Conservation (phyloP, 37 sponge, comb jelly and placozoan genomes). For the Bolinopsis microptera region DNA sequence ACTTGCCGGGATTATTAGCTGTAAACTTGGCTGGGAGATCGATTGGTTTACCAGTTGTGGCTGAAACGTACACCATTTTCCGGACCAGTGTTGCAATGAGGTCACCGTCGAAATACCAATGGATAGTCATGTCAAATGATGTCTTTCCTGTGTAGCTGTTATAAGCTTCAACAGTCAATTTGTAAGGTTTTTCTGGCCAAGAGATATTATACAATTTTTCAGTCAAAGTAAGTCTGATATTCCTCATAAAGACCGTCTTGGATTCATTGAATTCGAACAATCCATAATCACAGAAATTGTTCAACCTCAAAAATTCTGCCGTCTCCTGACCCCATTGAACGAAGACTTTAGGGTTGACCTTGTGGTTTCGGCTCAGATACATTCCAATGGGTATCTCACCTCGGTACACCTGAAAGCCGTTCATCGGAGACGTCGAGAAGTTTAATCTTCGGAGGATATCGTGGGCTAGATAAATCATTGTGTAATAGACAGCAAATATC, state of each 20-base stretch:
- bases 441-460: background rate
- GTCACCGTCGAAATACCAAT: background rate
- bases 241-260: slow-evolving; percentile 37
- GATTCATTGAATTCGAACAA: background rate
- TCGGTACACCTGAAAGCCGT: background rate
- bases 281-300: slow-evolving; percentile 13
- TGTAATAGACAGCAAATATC: background rate
- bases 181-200: background rate
- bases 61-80: slow-evolving; percentile 47
- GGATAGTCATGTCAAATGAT: slow-evolving; percentile 51
- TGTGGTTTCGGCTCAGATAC: background rate
- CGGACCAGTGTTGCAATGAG: slow-evolving; percentile 39
- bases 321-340: slow-evolving; percentile 47
- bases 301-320: background rate
- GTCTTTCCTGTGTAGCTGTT: slow-evolving; percentile 54
- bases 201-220: background rate
- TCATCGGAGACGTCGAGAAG: too few species aligned
- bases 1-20: background rate
- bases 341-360: slow-evolving; percentile 31
- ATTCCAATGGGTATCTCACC: slow-evolving; percentile 4
- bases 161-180: slow-evolving; percentile 12
- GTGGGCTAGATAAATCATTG: background rate
- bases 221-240: slow-evolving; percentile 6
- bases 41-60: background rate
- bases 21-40: background rate